phyloP scores from a whole-genome alignment of 2,113 vertebrate genomes.

The Mellivora capensis region DNA sequence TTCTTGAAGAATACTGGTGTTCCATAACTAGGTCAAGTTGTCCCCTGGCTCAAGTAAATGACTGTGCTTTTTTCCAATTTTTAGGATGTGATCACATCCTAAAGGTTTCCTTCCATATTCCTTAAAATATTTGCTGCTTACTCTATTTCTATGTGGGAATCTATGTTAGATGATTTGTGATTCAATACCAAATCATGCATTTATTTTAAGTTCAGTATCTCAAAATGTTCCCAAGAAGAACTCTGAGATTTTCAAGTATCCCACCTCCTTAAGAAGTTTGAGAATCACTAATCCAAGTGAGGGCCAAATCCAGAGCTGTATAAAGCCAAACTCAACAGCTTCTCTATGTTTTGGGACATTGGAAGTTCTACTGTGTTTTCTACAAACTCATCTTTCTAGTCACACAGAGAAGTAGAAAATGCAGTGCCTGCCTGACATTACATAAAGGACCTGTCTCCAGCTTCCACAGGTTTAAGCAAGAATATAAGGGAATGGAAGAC shows the following conservation, averaged over 20 bases:
- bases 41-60: not conserved
- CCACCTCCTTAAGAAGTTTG: not conserved
- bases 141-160: not conserved
- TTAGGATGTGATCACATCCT: not conserved
- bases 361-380: not conserved
- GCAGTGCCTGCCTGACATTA: not conserved
- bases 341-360: not conserved
- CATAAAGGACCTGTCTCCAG: not conserved
- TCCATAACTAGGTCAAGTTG: slow-evolving; percentile 4
- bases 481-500: not conserved
- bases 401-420: not conserved
- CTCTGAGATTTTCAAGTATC: not conserved
- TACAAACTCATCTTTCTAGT: not conserved
- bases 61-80: not conserved
- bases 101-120: not conserved
- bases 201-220: not conserved
- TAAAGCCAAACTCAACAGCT: not conserved
- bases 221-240: not conserved
- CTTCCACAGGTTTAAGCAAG: not conserved
- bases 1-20: not conserved
- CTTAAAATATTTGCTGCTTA: not conserved
- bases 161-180: not conserved
- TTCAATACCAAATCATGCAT: not conserved
- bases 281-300: not conserved
- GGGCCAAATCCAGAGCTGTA: not conserved